These are phyloP conservation scores for Danio rerio DNA, from an alignment of 2,113 vertebrate genomes.

Conservation along the genomic window DNA sequence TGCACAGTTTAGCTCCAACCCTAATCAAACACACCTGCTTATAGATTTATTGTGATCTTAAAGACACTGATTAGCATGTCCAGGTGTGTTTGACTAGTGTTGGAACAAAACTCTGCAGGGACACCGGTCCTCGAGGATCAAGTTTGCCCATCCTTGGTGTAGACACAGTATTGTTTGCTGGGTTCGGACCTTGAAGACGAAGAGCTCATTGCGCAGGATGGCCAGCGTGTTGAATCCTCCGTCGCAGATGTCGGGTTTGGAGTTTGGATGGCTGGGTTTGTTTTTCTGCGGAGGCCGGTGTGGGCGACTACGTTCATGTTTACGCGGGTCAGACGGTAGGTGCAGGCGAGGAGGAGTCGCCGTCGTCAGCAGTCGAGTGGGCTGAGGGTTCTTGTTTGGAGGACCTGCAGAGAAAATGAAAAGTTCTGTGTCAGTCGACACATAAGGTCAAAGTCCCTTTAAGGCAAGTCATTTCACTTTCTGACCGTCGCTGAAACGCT, in stretches of 20 bases:
- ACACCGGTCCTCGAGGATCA: no score
- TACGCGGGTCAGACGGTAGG: slow-evolving; percentile 89
- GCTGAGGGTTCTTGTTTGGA: slow-evolving; percentile 92
- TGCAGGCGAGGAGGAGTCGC: slow-evolving; percentile 90
- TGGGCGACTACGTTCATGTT: slow-evolving; percentile 90
- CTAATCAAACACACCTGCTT: no score
- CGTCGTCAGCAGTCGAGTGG: slow-evolving; percentile 93
- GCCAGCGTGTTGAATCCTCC: slow-evolving; percentile 98
- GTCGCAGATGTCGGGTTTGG: slow-evolving; percentile 97
- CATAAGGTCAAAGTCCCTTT: no score
- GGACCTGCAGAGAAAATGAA: slow-evolving; percentile 82
- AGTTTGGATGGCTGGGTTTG: slow-evolving; percentile 90
- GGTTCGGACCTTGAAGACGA: slow-evolving; percentile 93
- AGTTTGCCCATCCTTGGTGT: no score
- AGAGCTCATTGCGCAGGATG: slow-evolving; percentile 95
- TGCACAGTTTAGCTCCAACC: no score
- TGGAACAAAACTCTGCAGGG: no score
- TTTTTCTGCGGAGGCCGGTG: slow-evolving; percentile 89
- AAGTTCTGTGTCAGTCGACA: not conserved
- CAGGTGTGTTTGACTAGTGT: no score
- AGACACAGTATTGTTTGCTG: no score
- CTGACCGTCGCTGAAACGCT: no score
- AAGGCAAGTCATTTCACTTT: no score
- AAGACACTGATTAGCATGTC: no score
- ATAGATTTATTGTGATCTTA: no score